Evolutionary conservation across 2,113 vertebrate species (phyloP).

Genomic region (Todiramphus chloris): DNA sequence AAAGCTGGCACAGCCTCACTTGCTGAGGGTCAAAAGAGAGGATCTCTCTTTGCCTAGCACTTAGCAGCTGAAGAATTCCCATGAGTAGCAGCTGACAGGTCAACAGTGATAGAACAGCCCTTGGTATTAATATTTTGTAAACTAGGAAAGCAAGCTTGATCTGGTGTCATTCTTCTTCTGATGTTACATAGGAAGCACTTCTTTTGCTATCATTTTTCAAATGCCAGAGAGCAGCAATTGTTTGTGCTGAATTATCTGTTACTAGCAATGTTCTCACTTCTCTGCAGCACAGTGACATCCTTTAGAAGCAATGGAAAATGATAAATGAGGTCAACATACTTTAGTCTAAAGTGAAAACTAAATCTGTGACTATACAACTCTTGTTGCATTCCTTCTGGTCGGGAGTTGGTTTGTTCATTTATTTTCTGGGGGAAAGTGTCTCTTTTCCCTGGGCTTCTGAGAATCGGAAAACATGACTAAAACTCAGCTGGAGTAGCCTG

Average conservation of each 20-base stretch:
- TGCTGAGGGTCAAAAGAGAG: background rate
- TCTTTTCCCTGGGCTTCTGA: background rate
- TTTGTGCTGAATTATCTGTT: background rate
- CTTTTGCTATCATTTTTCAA: background rate
- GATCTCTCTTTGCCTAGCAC: background rate
- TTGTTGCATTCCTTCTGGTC: background rate
- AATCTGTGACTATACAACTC: background rate
- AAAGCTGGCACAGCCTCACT: background rate
- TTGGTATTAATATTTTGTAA: background rate
- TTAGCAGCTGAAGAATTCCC: background rate
- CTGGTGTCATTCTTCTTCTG: background rate
- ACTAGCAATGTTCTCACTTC: background rate
- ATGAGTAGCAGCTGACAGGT: background rate
- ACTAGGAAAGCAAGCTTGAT: background rate
- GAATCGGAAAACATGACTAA: background rate
- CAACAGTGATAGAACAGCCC: background rate
- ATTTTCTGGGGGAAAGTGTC: background rate
- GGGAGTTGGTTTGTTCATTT: background rate
- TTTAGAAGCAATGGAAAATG: background rate
- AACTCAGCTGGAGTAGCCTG: background rate
- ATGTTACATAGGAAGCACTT: background rate
- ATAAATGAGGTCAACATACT: slow-evolving; percentile 24
- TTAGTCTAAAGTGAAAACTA: background rate
- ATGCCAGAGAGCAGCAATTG: background rate
- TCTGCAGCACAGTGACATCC: background rate